Percentiles rank a stretch among this genome's conserved stretches.
Conservation (phyloP, 1,140 invertebrate genomes). For the Archivesica marissinica region DNA sequence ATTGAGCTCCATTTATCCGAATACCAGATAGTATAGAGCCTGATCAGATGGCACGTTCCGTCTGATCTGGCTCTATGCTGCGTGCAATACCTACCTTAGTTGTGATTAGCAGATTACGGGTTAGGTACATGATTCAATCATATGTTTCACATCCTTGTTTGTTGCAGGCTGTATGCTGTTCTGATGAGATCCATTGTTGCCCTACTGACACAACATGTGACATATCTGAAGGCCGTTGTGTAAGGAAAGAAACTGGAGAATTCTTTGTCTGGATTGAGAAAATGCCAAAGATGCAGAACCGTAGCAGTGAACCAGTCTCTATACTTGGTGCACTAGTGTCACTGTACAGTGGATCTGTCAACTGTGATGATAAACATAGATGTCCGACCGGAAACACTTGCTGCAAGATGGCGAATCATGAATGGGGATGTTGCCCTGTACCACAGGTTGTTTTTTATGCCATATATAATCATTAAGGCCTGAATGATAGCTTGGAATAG, state of each 20-base stretch:
- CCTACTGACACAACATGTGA: slow-evolving; percentile 30
- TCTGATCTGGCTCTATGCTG: too few relatives aligned
- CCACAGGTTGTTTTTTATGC: slow-evolving; percentile 61
- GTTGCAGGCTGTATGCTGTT: slow-evolving; percentile 68
- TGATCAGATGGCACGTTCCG: too few relatives aligned
- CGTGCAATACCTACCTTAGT: too few relatives aligned
- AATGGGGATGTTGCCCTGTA: slow-evolving; percentile 72
- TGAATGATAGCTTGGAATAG: too few relatives aligned
- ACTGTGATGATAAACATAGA: slow-evolving; percentile 64
- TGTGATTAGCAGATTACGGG: too few relatives aligned
- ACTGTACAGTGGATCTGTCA: not conserved
- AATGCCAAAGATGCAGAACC: not conserved
- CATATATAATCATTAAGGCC: too few relatives aligned
- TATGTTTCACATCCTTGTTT: too few relatives aligned
- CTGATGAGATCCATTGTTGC: slow-evolving; percentile 51
- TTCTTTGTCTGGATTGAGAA: not conserved
- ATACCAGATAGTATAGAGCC: too few relatives aligned
- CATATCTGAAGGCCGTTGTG: not conserved
- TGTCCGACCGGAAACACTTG: slow-evolving; percentile 72
- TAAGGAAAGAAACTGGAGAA: not conserved
- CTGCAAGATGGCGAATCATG: slow-evolving; percentile 65
- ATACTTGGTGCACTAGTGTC: not conserved
- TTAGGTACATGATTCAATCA: too few relatives aligned
- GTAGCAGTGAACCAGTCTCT: not conserved
- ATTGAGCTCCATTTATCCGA: too few relatives aligned